Evolutionary conservation across 1,140 invertebrate species (phyloP).

Genomic region (Panagrolaimus sp.): DNA sequence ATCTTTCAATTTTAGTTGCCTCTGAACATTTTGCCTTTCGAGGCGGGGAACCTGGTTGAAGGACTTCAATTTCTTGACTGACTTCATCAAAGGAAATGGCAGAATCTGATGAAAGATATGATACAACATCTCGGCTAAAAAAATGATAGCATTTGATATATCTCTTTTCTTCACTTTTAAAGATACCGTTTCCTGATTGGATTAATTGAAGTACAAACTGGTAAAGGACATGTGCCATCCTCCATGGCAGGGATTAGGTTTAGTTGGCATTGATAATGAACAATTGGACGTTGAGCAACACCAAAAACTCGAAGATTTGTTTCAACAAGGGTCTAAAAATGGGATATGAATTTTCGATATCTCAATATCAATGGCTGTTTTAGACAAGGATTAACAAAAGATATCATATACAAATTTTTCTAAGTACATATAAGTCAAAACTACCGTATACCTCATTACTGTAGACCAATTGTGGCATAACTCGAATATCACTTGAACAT

Average conservation of each 20-base stretch:
- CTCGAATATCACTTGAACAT: constrained; percentile 34
- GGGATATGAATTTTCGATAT: too few species aligned
- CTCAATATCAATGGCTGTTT: too few species aligned
- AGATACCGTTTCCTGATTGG: too few species aligned
- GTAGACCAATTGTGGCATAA: constrained; percentile 36
- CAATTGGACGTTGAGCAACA: constrained; percentile 3
- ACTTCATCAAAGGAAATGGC: background rate
- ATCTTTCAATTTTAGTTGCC: background rate
- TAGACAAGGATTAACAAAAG: too few species aligned
- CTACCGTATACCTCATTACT: constrained; percentile 20
- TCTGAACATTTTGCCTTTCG: background rate
- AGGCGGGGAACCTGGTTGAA: background rate
- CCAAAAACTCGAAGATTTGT: background rate
- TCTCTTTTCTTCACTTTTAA: too few species aligned
- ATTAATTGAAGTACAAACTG: background rate
- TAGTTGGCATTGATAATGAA: constrained; percentile 9
- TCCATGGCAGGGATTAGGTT: background rate
- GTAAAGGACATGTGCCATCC: background rate
- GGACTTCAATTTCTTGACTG: constrained; percentile 9
- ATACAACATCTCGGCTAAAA: background rate
- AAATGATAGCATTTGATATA: too few species aligned
- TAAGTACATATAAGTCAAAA: background rate
- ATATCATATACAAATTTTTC: background rate
- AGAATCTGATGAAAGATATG: background rate
- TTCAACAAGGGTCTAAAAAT: background rate